Base-by-base conservation (phyloP, 2,888 invertebrate genomes). In the Leptodirus hochenwartii region DNA sequence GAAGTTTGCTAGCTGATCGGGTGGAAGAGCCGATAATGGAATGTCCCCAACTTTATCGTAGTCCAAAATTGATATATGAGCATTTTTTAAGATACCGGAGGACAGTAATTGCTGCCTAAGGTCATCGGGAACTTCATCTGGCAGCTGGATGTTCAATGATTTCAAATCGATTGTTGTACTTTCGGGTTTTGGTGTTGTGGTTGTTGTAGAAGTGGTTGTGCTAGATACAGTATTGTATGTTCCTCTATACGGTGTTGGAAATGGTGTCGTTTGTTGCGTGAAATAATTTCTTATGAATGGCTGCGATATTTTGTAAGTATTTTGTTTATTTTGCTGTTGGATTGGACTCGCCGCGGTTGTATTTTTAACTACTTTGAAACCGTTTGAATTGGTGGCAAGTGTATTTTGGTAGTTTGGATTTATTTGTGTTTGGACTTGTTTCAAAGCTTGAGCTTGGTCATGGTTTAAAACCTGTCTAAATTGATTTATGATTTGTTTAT, bases 21-120 rank as follows among this genome's bases (percentile, higher is more conserved):
- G 80, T 2, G 84, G 82, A 28, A 85, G 53, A 37, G 76, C 79
- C 37, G 82, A 82, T 29, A 85, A 58, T 4, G 80, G 75, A 31
- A 81, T 81, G 37, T 81, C 84, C 16, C 85, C 84, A 22, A 82
- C 73, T 60, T 85, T 84, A 45, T 85, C 84, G 43, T 85, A 85
- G 54, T 85, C 84, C 34, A 85, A 56, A 27, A 87, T 67, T 40
- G 85, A 84, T 34, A 87, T 85, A 43, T 85, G 80, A 25, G 85
- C 85, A 46, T 85, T 81, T 41, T 79, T 77, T 31, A 87, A 58
- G 42, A 87, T 85, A 22, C 87, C 87, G 0, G 85, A 85, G 27
- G 78, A 74, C 25, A 85, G 54, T 4, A 87, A 56, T 44, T 87
- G 85, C 47, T 81, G 69, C 22, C 84, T 64, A 25, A 87, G 61